Percentiles rank a stretch among this genome's conserved stretches.
phyloP scores from a whole-genome alignment of 2,113 vertebrate genomes.

The Onychorhynchus coronatus region DNA sequence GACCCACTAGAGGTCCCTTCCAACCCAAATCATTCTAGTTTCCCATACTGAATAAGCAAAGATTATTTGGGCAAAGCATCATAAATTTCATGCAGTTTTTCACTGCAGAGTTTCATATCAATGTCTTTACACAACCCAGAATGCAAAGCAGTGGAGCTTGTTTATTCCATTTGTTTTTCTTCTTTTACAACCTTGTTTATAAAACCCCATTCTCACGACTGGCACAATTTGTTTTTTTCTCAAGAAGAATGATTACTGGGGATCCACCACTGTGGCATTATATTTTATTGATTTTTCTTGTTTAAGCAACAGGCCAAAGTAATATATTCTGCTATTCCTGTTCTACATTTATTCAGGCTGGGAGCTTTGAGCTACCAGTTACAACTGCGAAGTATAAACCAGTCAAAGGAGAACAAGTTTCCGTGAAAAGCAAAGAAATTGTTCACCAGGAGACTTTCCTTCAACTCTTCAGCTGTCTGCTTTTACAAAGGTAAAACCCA shows the following conservation, averaged over 20 bases:
- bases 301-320: conserved; percentile 1
- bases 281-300: conserved; percentile 1
- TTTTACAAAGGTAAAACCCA: background rate
- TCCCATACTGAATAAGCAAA: background rate
- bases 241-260: background rate
- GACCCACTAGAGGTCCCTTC: conserved; percentile 65
- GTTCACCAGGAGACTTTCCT: background rate
- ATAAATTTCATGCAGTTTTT: background rate
- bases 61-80: conserved; percentile 8
- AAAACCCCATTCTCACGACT: background rate
- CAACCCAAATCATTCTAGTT: conserved; percentile 41
- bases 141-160: background rate
- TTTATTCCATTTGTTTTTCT: background rate
- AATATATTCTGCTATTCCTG: background rate
- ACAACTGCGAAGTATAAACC: background rate
- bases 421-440: background rate
- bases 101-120: background rate
- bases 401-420: background rate
- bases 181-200: conserved; percentile 35
- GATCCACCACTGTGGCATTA: conserved; percentile 20
- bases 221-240: background rate
- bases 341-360: conserved; percentile 5
- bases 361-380: background rate
- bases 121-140: background rate
- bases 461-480: background rate